These are phyloP conservation scores for Trachemys scripta DNA, from an alignment of 2,113 vertebrate genomes.

Conservation along the genomic window DNA sequence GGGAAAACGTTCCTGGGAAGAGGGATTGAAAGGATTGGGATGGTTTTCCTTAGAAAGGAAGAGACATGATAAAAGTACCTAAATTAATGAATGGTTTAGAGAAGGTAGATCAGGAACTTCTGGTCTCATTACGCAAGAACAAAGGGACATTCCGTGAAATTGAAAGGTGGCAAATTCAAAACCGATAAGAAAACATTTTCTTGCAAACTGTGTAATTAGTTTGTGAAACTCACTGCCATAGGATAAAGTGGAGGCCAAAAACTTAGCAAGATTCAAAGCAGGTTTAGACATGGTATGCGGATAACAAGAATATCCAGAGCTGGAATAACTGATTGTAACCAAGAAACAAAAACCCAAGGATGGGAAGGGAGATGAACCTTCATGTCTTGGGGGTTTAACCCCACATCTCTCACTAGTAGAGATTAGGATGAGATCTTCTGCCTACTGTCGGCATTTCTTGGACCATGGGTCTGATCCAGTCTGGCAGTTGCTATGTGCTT, in stretches of 20 bases:
- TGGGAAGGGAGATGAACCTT: neutral
- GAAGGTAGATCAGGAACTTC: neutral
- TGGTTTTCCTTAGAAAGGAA: conserved; percentile 18
- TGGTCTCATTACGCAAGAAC: neutral
- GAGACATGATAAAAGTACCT: neutral
- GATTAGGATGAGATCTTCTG: neutral
- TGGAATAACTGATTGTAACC: neutral
- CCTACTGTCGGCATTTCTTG: neutral
- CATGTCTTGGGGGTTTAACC: neutral
- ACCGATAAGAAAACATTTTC: neutral
- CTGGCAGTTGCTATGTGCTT: neutral
- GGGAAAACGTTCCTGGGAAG: conserved; percentile 38
- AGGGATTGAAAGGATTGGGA: accelerated
- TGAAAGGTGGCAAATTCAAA: neutral
- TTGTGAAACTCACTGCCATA: neutral
- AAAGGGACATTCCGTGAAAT: neutral
- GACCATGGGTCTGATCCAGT: neutral
- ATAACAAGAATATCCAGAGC: neutral
- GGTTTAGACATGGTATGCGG: neutral
- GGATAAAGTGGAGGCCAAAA: neutral
- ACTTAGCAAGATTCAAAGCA: neutral
- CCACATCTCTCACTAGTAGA: neutral
- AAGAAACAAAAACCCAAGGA: neutral
- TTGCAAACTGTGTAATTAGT: neutral
- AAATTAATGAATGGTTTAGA: neutral